phyloP scores from a whole-genome alignment of 2,888 invertebrate genomes.

The Acanthococcus lagerstroemiae region DNA sequence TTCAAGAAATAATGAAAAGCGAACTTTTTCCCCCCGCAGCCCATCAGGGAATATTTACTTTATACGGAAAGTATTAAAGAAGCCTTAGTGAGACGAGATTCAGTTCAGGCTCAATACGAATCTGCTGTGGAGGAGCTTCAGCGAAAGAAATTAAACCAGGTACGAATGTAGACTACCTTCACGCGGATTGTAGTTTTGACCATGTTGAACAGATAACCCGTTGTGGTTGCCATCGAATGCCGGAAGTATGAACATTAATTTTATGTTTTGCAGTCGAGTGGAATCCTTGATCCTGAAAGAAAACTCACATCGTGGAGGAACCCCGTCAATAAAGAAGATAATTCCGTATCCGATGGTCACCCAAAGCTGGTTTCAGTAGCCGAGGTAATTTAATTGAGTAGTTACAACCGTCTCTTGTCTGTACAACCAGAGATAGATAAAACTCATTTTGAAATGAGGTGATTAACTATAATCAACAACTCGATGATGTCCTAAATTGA shows the following conservation, averaged over 20 bases:
- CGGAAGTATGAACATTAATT: background rate
- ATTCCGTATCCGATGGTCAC: slow-evolving; percentile 15
- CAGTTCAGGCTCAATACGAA: slow-evolving; percentile 55
- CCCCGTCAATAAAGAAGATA: slow-evolving; percentile 37
- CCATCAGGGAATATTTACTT: slow-evolving; percentile 51
- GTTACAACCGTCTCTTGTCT: too few relatives aligned
- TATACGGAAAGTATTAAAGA: slow-evolving; percentile 60
- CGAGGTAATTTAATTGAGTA: slow-evolving; percentile 4
- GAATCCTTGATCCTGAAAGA: slow-evolving; percentile 14
- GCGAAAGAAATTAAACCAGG: slow-evolving; percentile 53
- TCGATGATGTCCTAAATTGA: too few relatives aligned
- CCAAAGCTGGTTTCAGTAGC: slow-evolving; percentile 30
- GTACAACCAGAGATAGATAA: too few relatives aligned
- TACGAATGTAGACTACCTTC: too few relatives aligned
- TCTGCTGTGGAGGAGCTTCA: slow-evolving; percentile 52
- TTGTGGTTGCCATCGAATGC: background rate
- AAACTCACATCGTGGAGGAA: slow-evolving; percentile 30
- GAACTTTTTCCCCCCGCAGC: too few relatives aligned
- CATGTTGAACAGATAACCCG: background rate
- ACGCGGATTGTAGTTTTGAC: too few relatives aligned
- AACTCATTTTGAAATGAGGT: too few relatives aligned
- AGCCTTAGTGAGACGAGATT: slow-evolving; percentile 52
- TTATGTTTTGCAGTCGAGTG: background rate
- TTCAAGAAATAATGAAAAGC: too few relatives aligned
- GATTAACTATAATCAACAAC: too few relatives aligned